Conservation (phyloP, 2,888 invertebrate species). For the Pollenia angustigena region DNA sequence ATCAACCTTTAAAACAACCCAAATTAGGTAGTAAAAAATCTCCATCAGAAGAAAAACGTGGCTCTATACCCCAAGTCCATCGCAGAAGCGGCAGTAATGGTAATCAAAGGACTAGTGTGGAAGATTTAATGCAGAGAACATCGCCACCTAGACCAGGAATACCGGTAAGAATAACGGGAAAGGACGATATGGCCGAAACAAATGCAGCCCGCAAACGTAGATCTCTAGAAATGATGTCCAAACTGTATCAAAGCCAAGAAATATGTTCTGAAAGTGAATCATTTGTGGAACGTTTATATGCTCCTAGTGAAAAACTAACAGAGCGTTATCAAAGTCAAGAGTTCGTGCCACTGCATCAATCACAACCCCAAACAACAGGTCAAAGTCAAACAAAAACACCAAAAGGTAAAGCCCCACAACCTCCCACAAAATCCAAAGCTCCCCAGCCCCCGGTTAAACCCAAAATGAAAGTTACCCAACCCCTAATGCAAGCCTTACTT, state of each 20-base stretch:
- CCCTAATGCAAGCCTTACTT: slow-evolving; percentile 81
- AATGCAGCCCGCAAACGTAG: slow-evolving; percentile 84
- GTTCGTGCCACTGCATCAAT: slow-evolving; percentile 85
- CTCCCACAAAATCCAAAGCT: slow-evolving; percentile 76
- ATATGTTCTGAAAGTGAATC: slow-evolving; percentile 84
- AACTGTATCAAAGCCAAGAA: slow-evolving; percentile 87
- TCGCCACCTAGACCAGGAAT: slow-evolving; percentile 73
- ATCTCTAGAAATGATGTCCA: slow-evolving; percentile 85
- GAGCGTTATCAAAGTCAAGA: slow-evolving; percentile 88
- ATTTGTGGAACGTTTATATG: slow-evolving; percentile 87
- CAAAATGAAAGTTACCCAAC: slow-evolving; percentile 80
- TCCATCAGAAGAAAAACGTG: slow-evolving; percentile 80
- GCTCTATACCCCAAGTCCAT: slow-evolving; percentile 81
- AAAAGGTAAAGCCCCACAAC: slow-evolving; percentile 79
- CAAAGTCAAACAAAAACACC: slow-evolving; percentile 72
- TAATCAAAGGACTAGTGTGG: slow-evolving; percentile 76
- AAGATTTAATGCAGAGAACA: slow-evolving; percentile 76
- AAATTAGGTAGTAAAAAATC: slow-evolving; percentile 79
- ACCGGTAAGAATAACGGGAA: slow-evolving; percentile 79
- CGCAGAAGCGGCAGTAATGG: slow-evolving; percentile 80
- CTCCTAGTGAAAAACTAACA: slow-evolving; percentile 87
- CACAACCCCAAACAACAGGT: slow-evolving; percentile 36
- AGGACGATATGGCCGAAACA: slow-evolving; percentile 75
- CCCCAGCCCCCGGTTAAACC: slow-evolving; percentile 75
- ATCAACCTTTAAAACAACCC: slow-evolving; percentile 82